Evolutionary conservation across 92 coral and sea anemone species (phyloP).

Genomic region (Umimayanthus chanpuru): DNA sequence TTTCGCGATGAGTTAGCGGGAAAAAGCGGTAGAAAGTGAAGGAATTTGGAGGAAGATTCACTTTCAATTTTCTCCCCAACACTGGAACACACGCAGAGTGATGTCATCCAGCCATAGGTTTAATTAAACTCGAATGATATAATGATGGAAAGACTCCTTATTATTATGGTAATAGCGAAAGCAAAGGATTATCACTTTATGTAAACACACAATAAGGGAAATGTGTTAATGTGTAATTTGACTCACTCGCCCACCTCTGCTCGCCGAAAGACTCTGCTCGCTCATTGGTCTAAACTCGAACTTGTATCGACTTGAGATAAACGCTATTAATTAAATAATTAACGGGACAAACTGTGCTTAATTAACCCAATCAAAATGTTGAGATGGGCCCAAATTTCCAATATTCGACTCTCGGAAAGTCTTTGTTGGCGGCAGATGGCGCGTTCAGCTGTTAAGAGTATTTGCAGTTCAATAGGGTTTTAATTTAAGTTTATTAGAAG

Average conservation of each 20-base stretch:
- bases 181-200: slow-evolving; percentile 59
- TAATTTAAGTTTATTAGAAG: slow-evolving; percentile 73
- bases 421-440: slow-evolving; percentile 97
- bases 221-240: slow-evolving; percentile 69
- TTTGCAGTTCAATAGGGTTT: slow-evolving; percentile 79
- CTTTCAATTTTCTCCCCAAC: slow-evolving; percentile 21
- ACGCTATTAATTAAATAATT: slow-evolving; percentile 99
- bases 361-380: slow-evolving; percentile 98
- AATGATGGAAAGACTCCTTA: slow-evolving; percentile 68
- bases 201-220: slow-evolving; percentile 69
- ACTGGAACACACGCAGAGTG: background rate
- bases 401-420: slow-evolving; percentile 84
- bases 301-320: slow-evolving; percentile 95
- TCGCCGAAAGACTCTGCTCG: slow-evolving; percentile 52
- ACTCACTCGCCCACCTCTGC: slow-evolving; percentile 61
- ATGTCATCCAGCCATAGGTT: slow-evolving; percentile 69
- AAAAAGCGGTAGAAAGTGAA: background rate
- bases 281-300: slow-evolving; percentile 73
- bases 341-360: slow-evolving; percentile 98
- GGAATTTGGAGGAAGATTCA: background rate
- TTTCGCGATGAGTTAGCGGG: slow-evolving; percentile 2
- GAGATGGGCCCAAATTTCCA: slow-evolving; percentile 85
- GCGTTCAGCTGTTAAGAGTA: slow-evolving; percentile 82
- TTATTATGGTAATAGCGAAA: slow-evolving; percentile 61
- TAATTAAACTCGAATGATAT: slow-evolving; percentile 78